A percentile compares a stretch with the other conserved stretches of the same genome.
Conservation (phyloP, 2,797 vertebrate species). For the Gymnopithys bicolor region DNA sequence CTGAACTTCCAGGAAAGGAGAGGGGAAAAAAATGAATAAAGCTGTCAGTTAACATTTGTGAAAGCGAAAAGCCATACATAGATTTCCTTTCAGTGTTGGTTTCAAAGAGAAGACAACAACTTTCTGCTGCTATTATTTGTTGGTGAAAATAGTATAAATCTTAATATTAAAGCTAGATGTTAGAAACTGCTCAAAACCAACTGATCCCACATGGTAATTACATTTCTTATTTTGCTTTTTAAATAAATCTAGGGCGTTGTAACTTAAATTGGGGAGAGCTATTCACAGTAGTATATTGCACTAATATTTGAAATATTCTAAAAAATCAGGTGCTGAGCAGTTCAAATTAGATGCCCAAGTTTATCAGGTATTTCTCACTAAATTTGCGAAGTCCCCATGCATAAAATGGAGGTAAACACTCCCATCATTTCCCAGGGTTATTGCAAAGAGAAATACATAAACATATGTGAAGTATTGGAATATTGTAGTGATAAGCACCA, state of each 20-base stretch:
- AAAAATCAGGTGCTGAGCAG: neutral
- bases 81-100: neutral
- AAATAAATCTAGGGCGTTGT: neutral
- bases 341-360: neutral
- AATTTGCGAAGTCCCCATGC: neutral
- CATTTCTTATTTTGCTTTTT: neutral
- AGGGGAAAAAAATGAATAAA: too few species aligned
- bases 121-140: neutral
- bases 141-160: neutral
- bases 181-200: neutral
- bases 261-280: neutral
- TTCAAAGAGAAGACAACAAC: neutral
- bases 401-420: neutral
- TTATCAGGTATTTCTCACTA: neutral
- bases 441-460: neutral
- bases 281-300: neutral
- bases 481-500: neutral
- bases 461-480: neutral
- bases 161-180: neutral
- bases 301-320: neutral
- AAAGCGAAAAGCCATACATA: neutral
- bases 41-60: neutral
- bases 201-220: neutral
- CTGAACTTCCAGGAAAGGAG: neutral
- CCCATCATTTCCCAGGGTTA: neutral